These are phyloP conservation scores for Hypocryptadius cinnamomeus DNA, from an alignment of 2,113 vertebrate species.

Conservation along the genomic window DNA sequence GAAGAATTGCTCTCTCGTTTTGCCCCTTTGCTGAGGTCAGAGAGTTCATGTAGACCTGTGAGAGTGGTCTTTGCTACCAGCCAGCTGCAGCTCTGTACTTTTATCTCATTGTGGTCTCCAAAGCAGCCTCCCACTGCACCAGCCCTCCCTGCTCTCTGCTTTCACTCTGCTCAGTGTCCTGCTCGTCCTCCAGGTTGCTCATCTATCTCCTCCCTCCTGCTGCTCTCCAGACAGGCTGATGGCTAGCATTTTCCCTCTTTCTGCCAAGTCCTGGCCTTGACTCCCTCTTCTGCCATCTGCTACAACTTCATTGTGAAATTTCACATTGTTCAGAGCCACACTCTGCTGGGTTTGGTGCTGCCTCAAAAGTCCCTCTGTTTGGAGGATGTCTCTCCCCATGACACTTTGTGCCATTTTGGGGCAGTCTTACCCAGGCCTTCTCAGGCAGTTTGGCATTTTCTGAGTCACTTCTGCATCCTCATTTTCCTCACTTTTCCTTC, in stretches of 20 bases:
- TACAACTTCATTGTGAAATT: slow-evolving; percentile 22
- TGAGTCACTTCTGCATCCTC: neutral
- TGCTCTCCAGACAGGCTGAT: slow-evolving; percentile 28
- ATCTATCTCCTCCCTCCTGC: slow-evolving; percentile 35
- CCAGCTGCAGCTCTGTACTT: neutral
- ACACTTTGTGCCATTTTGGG: neutral
- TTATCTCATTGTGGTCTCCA: neutral
- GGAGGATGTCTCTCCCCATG: neutral
- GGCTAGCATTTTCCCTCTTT: neutral
- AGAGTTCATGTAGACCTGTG: neutral
- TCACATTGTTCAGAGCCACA: neutral
- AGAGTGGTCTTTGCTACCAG: neutral
- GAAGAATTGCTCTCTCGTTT: neutral
- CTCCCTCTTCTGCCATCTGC: slow-evolving; percentile 48
- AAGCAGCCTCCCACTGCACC: neutral
- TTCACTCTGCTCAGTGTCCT: neutral
- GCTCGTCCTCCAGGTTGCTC: slow-evolving; percentile 17
- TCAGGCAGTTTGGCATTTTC: neutral
- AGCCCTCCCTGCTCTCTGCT: neutral
- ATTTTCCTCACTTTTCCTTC: neutral
- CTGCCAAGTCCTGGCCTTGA: slow-evolving; percentile 35
- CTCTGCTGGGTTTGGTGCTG: neutral
- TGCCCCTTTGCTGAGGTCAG: neutral
- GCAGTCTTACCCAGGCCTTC: neutral
- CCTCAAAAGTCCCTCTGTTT: neutral